Evolutionary conservation across 2,113 vertebrate genomes (phyloP).

Genomic region (Nibea coibor): DNA sequence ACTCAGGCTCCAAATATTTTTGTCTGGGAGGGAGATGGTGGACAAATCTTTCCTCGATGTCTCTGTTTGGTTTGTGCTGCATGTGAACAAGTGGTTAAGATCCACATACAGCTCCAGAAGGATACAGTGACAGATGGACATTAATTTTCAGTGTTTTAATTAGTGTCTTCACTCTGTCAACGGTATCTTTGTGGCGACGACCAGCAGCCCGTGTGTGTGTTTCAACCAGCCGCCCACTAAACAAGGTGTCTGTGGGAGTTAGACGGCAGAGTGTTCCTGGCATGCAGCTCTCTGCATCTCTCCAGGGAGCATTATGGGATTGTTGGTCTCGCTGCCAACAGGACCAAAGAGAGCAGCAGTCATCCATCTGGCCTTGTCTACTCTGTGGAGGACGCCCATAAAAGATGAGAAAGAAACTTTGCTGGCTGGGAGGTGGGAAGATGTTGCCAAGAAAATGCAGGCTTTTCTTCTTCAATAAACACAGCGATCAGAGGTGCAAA

Average conservation of each 20-base stretch:
- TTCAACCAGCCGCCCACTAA: constrained; percentile 64
- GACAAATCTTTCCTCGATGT: constrained; percentile 25
- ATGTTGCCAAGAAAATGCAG: constrained; percentile 31
- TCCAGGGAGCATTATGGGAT: constrained; percentile 69
- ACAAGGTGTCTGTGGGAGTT: constrained; percentile 76
- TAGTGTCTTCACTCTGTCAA: constrained; percentile 64
- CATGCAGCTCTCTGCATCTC: constrained; percentile 56
- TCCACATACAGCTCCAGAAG: constrained; percentile 43
- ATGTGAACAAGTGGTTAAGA: constrained; percentile 43
- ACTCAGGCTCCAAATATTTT: constrained; percentile 45
- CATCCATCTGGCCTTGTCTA: constrained; percentile 76
- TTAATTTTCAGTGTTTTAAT: constrained; percentile 76
- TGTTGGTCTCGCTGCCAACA: constrained; percentile 66
- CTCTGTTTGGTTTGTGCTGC: constrained; percentile 29
- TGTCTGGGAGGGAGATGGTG: constrained; percentile 63
- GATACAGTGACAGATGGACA: constrained; percentile 72
- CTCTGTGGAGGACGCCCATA: constrained; percentile 60
- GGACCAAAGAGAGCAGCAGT: constrained; percentile 77
- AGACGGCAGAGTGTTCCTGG: constrained; percentile 73
- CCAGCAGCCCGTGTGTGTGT: constrained; percentile 45
- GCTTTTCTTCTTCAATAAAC: constrained; percentile 43
- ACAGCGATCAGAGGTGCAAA: constrained; percentile 34
- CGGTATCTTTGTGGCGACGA: constrained; percentile 51
- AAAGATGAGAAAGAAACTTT: constrained; percentile 72
- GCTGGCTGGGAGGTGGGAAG: constrained; percentile 39